A percentile compares a stretch with the other conserved stretches of the same genome.
Evolutionary conservation across 2,113 vertebrate species (phyloP).

Genomic region (Labrus mixtus): DNA sequence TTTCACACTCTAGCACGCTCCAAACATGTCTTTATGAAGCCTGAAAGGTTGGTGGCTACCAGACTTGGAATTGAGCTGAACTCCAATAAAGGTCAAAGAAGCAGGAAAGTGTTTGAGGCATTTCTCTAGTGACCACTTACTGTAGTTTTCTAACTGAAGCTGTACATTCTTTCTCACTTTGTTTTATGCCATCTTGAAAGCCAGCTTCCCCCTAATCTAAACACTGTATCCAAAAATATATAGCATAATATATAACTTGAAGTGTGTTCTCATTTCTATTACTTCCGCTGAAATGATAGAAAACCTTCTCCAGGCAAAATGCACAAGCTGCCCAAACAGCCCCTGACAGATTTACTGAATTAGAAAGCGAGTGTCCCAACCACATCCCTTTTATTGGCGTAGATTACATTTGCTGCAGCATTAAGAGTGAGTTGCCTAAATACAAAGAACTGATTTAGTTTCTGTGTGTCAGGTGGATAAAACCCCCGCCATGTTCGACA

Average conservation of each 20-base stretch:
- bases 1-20: conserved; percentile 11
- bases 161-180: not conserved
- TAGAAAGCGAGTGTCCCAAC: conserved; percentile 56
- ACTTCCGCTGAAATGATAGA: conserved; percentile 41
- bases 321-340: conserved; percentile 20
- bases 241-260: conserved; percentile 21
- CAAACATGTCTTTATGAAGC: conserved; percentile 23
- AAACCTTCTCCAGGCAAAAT: conserved; percentile 35
- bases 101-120: not conserved
- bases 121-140: conserved; percentile 2
- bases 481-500: conserved; percentile 9
- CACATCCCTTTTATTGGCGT: conserved; percentile 26
- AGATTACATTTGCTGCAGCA: conserved; percentile 53
- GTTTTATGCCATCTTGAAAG: conserved; percentile 7
- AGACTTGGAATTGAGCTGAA: not conserved
- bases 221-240: not conserved
- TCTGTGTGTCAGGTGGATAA: conserved; percentile 26
- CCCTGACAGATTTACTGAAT: conserved; percentile 50
- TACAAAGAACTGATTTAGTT: conserved; percentile 42
- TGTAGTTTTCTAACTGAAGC: not conserved
- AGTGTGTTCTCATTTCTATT: conserved; percentile 14
- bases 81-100: conserved; percentile 6
- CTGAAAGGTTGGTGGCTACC: not conserved
- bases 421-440: conserved; percentile 46
- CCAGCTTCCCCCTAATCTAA: not conserved